Evolutionary conservation across 2,888 invertebrate genomes (phyloP).

Genomic region (Conops quadrifasciatus): DNA sequence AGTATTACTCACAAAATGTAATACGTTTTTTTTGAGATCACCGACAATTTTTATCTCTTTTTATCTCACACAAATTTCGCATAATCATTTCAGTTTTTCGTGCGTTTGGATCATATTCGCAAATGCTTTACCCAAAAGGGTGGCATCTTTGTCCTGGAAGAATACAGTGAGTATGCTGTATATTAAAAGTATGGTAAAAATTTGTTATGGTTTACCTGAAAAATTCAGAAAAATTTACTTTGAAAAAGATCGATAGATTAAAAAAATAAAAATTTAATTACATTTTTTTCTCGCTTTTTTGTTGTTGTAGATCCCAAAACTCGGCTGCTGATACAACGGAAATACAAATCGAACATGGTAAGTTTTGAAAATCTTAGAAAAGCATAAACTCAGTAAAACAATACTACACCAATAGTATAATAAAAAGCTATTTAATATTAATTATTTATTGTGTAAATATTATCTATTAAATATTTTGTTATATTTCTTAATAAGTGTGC

Average conservation of each 20-base stretch:
- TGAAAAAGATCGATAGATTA: too few species aligned
- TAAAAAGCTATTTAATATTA: too few species aligned
- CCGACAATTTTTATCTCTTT: too few species aligned
- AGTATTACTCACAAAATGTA: constrained; percentile 17
- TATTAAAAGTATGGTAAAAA: background rate
- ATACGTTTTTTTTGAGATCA: background rate
- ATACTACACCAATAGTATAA: too few species aligned
- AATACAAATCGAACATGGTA: constrained; percentile 98
- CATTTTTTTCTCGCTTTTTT: background rate
- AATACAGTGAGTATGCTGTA: constrained; percentile 89
- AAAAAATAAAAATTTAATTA: too few species aligned
- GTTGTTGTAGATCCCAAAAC: constrained; percentile 92
- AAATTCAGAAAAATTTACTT: too few species aligned
- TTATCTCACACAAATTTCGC: constrained; percentile 1
- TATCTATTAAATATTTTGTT: background rate
- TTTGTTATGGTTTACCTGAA: too few species aligned
- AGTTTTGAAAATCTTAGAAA: constrained; percentile 64
- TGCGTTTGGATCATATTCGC: constrained; percentile 97
- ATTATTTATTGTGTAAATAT: constrained; percentile 38
- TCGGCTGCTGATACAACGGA: constrained; percentile 93
- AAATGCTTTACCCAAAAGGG: constrained; percentile 99
- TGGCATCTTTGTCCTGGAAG: constrained; percentile 98
- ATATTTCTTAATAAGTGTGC: too few species aligned
- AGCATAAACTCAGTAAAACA: too few species aligned
- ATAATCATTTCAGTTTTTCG: constrained; percentile 90